Evolutionary conservation across 1,140 invertebrate genomes (phyloP), one percentile per base, ranked within the genome.

Genomic region (Octopus sinensis): DNA sequence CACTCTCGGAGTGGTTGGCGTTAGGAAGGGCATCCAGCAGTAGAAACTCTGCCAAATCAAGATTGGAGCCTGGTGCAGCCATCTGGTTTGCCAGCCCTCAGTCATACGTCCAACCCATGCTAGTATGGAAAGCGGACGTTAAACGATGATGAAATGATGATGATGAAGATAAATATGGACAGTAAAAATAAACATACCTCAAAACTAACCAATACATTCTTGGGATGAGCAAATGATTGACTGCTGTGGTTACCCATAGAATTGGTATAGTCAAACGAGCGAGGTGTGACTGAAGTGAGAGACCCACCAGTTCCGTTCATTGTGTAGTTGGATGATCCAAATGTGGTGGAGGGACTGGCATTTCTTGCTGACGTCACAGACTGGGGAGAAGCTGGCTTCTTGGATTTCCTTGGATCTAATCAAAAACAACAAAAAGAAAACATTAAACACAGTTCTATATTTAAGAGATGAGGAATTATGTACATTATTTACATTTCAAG

Each of bases 161-260:
- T 23, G 23, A 23, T 23, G 23, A 23, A 23, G 30, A 43, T 43
- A 43, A 43, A 43, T 43, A 43, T 43, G 30, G 30, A 43, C 30
- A 43, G 30, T 43, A 43, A 43, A 3, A 43, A 43, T 43, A 43
- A 43, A 83, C 80, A 51, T 82, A 86, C 86, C 81, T 85, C 80
- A 80, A 84, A 88, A 54, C 85, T 86, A 53, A 87, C 83, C 6
- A 88, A 83, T 4, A 85, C 82, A 10, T 85, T 84, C 83, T 80
- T 84, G 4, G 76, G 81, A 76, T 82, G 73, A 6, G 79, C 73
- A 53, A 82, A 84, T 30, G 23, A 17, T 71, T 80, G 82, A 76
- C 78, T 83, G 79, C 80, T 82, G 53, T 79, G 54, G 30, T 51
- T 78, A 62, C 79, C 71, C 51, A 62, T 79, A 75, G 6, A 43